Evolutionary conservation across 2,888 invertebrate genomes (phyloP).

Genomic region (Lycaena phlaeas): DNA sequence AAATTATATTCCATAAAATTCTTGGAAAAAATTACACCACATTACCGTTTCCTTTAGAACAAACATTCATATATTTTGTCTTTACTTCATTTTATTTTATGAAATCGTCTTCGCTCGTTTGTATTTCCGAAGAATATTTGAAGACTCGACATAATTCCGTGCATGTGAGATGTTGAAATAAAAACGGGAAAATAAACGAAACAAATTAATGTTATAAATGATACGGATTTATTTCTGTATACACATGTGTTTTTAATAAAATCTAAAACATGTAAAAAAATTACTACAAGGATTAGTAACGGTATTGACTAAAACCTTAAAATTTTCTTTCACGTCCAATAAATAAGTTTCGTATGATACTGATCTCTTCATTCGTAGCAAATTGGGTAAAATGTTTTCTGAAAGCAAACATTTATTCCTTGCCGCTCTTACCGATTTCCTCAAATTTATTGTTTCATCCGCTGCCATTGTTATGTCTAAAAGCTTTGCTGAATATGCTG

Average conservation of each 20-base stretch:
- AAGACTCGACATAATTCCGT: conserved; percentile 37
- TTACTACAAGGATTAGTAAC: conserved; percentile 27
- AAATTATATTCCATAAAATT: no score
- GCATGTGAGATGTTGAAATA: conserved; percentile 14
- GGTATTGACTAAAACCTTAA: conserved; percentile 33
- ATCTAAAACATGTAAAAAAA: conserved; percentile 23
- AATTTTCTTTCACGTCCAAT: conserved; percentile 42
- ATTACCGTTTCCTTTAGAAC: no score
- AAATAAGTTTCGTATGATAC: conserved; percentile 48
- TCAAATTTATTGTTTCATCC: no score
- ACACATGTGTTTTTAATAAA: conserved; percentile 25
- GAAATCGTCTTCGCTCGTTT: conserved; percentile 34
- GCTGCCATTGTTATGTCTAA: no score
- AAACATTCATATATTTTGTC: conserved; percentile 36
- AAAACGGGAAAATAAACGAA: no score
- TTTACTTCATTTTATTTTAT: conserved; percentile 51
- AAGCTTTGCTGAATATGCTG: conserved; percentile 38
- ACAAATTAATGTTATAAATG: no score
- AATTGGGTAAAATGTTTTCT: conserved; percentile 33
- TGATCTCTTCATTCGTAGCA: conserved; percentile 44
- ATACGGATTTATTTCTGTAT: no score
- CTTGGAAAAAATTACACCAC: no score
- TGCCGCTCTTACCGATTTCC: no score
- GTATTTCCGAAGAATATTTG: conserved; percentile 39
- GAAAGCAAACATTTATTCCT: no score